Percentiles rank a stretch among this genome's conserved stretches.
Conservation (phyloP, 2,113 vertebrate genomes). For the Micronycteris hirsuta region DNA sequence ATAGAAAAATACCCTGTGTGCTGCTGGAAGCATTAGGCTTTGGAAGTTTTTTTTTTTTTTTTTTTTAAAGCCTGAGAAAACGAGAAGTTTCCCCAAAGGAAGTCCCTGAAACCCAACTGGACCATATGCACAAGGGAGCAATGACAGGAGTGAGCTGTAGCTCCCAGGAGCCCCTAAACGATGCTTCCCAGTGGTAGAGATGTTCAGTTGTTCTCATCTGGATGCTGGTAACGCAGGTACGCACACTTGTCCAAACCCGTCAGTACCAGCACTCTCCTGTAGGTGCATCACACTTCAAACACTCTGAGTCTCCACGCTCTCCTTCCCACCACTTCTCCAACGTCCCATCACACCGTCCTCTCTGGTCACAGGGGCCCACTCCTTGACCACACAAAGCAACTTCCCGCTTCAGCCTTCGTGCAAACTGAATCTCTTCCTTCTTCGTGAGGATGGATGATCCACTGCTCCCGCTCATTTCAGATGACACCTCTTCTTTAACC, state of each 20-base stretch:
- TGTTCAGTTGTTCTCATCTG: not conserved
- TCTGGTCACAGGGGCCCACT: fast-evolving
- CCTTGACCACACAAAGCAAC: not conserved
- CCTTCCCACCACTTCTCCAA: not conserved
- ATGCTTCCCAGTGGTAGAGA: not conserved
- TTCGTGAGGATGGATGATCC: not conserved
- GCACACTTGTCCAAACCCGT: not conserved
- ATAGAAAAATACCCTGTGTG: not conserved
- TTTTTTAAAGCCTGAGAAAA: not conserved
- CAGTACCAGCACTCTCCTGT: not conserved
- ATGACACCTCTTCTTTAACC: not conserved
- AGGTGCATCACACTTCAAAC: not conserved
- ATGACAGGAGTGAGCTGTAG: fast-evolving
- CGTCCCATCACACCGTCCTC: not conserved
- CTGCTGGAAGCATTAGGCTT: not conserved
- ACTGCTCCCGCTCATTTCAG: not conserved
- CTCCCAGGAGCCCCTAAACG: not conserved
- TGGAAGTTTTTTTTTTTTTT: no score
- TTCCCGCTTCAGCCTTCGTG: not conserved
- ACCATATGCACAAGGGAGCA: not conserved
- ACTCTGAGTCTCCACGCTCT: not conserved
- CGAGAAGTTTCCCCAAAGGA: not conserved
- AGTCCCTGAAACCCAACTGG: not conserved
- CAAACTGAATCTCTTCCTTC: not conserved
- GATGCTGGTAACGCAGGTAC: not conserved